Evolutionary conservation across 2,797 vertebrate genomes (phyloP).

Genomic region (Anabas testudineus): DNA sequence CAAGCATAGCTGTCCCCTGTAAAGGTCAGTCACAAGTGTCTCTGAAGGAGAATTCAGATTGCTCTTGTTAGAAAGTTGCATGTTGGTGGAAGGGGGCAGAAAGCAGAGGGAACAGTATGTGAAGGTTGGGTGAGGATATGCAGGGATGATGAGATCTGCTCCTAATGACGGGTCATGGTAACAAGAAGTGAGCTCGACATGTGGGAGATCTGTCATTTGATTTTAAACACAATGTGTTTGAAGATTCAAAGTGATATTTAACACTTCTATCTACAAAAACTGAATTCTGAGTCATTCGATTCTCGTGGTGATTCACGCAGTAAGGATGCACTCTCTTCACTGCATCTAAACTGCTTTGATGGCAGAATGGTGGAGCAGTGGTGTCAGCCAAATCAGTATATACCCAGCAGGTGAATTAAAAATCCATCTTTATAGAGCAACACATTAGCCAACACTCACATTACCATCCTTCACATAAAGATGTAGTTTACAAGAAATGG

Average conservation of each 20-base stretch:
- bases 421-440: slow-evolving; percentile 77
- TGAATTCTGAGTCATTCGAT: not conserved
- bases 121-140: not conserved
- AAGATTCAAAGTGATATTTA: not conserved
- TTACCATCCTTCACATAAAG: slow-evolving; percentile 72
- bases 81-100: not conserved
- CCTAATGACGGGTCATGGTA: not conserved
- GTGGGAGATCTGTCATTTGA: not conserved
- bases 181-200: not conserved
- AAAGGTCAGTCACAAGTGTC: not conserved
- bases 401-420: slow-evolving; percentile 74
- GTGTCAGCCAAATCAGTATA: slow-evolving; percentile 64
- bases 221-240: slow-evolving; percentile 4
- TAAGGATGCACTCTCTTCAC: slow-evolving; percentile 40
- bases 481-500: slow-evolving; percentile 48
- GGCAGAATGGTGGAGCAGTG: slow-evolving; percentile 49
- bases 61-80: not conserved
- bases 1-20: not conserved
- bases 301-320: slow-evolving; percentile 14
- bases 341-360: slow-evolving; percentile 48
- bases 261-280: not conserved
- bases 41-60: not conserved
- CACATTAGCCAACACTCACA: slow-evolving; percentile 74
- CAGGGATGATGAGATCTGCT: slow-evolving; percentile 7
- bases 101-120: not conserved